Evolutionary conservation across 2,888 invertebrate species (phyloP), one percentile per base, ranked within the genome.

Genomic region (Polylopha cassiicola): DNA sequence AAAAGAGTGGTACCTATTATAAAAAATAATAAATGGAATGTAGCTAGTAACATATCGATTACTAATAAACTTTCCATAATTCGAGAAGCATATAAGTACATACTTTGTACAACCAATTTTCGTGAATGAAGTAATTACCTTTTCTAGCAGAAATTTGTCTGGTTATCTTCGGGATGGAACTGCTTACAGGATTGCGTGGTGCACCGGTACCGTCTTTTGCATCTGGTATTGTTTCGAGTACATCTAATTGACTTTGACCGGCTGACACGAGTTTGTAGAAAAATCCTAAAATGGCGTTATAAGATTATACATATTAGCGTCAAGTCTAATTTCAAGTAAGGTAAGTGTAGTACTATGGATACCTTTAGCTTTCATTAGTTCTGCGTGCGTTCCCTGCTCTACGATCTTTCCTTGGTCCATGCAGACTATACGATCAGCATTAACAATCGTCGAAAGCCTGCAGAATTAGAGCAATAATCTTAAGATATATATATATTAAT

Each of bases 371-470:
- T 39, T 29, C 74, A 91, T 85, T 7, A 91, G 73, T 50, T 90
- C 87, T 14, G 87, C 77, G 55, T 91, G 91, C 5, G 89, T 89
- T 24, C 91, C 91, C 57, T 86, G 75, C 59, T 91, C 91, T 3
- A 81, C 86, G 1, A 91, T 87, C 21, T 66, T 54, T 7, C 91
- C 91, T 43, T 89, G 84, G 56, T 89, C 84, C 38, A 90, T 86
- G 49, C 87, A 88, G 24, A 89, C 84, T 50, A 90, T 90, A 45
- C 86, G 81, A 55, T 89, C 87, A 6, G 89, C 88, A 55, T 87
- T 87, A 3, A 87, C 84, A 23, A 90, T 87, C 2, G 89, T 89
- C 5, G 89, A 88, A 4, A 90, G 68, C 22, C 87, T 72, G 36
- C 14, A 7, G 14, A 34, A 29, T 23, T n/a, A 6, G 7, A 6